phyloP scores from a whole-genome alignment of 2,888 invertebrate species.

The Nomada hirtipes region DNA sequence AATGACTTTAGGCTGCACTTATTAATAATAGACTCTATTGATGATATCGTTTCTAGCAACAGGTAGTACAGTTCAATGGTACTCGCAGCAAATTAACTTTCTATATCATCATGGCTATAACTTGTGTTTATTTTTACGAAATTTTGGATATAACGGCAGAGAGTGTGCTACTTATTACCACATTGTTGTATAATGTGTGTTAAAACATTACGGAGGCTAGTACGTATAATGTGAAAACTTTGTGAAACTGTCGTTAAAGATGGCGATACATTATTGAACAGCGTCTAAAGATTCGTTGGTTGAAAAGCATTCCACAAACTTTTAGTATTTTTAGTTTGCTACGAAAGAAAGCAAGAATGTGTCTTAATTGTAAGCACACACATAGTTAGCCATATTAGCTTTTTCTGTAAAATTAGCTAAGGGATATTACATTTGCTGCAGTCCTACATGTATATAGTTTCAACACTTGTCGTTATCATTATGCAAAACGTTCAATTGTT shows the following conservation, averaged over 20 bases:
- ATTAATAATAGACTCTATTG: not conserved
- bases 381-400: too few relatives aligned
- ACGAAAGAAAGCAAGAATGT: not conserved
- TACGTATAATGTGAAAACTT: slow-evolving; percentile 1
- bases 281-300: not conserved
- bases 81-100: not conserved
- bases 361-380: not conserved
- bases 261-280: slow-evolving; percentile 5
- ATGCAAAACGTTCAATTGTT: too few relatives aligned
- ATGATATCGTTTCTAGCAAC: slow-evolving; percentile 12
- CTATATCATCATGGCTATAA: not conserved
- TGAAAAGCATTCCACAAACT: not conserved
- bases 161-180: not conserved
- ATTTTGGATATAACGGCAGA: not conserved
- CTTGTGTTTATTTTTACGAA: not conserved
- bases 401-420: too few relatives aligned
- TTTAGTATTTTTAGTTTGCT: not conserved
- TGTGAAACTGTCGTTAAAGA: slow-evolving; percentile 4
- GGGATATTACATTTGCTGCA: too few relatives aligned
- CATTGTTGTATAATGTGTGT: slow-evolving; percentile 6
- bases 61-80: slow-evolving; percentile 3
- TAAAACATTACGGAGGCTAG: not conserved
- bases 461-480: too few relatives aligned
- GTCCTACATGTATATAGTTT: too few relatives aligned
- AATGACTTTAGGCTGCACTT: not conserved